These are phyloP conservation scores for Escarpia spicata DNA, from an alignment of 2,888 invertebrate species.

Conservation along the genomic window DNA sequence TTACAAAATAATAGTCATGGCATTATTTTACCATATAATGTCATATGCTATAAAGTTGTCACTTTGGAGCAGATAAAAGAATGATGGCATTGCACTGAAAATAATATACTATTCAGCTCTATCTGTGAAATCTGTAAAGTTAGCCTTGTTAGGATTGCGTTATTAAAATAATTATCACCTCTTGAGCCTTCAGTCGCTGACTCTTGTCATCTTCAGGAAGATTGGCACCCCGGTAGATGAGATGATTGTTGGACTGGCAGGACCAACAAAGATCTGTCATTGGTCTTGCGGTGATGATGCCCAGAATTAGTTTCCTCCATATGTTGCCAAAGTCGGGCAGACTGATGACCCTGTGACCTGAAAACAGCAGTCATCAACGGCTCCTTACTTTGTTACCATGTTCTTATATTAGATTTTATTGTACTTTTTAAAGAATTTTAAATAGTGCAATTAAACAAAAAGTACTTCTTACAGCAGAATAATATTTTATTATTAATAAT, in stretches of 20 bases:
- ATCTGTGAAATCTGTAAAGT: neutral
- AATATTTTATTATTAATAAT: neutral
- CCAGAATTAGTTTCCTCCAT: conserved; percentile 1
- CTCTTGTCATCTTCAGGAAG: conserved; percentile 14
- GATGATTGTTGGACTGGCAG: conserved; percentile 24
- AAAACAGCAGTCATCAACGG: neutral
- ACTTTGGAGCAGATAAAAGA: neutral
- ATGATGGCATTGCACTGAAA: neutral
- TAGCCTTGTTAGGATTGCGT: neutral
- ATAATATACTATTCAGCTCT: neutral
- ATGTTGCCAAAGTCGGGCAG: neutral
- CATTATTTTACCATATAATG: too few species aligned
- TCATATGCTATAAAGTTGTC: neutral
- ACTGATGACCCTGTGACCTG: conserved; percentile 8
- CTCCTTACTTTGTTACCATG: conserved; percentile 1
- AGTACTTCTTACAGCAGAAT: neutral
- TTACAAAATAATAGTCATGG: neutral
- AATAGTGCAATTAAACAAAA: neutral
- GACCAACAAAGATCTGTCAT: conserved; percentile 14
- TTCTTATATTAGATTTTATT: neutral
- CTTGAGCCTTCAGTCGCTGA: neutral
- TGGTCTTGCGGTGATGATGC: neutral
- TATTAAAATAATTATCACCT: neutral
- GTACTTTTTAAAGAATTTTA: neutral
- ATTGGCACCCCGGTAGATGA: conserved; percentile 7